Evolutionary conservation across 2,888 invertebrate species (phyloP), one percentile per base, ranked within the genome.

Genomic region (Cerastis rubricosa): DNA sequence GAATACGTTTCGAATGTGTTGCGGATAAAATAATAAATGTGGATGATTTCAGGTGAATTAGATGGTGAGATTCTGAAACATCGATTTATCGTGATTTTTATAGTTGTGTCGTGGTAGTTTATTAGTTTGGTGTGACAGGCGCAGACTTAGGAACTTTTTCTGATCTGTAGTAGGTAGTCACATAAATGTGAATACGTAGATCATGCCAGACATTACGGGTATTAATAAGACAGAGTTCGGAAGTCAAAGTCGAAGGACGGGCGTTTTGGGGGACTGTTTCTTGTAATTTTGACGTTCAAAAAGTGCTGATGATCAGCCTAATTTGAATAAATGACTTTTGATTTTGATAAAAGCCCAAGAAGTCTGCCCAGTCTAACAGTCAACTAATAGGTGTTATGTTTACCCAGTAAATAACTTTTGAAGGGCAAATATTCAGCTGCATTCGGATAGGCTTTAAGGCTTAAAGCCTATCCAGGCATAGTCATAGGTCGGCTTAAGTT

Each of bases 11-110:
- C 25, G 43, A 68, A 82, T 77, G 45, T 76, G 47, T 49, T 67
- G 59, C 29, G 47, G n/a, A 61, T 77, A 54, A 64, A 74, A 85
- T 74, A 74, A 74, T 69, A 71, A 75, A 85, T 71, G 45, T 57
- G 29, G 6, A 49, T 29, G 43, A 7, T 61, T 78, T 73, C 51
- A n/a, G 25, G 49, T 59, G 9, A 29, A 47, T 67, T 43, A 47
- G 65, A 35, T 40, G 54, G 14, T 6, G 14, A 54, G n/a, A 75
- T 67, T 63, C 14, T 8, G 35, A 43, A 35, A 63, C 43, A 47
- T 78, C 40, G 35, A 83, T 54, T 63, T 66, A 19, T 57, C 54
- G 29, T 22, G 19, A 40, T 54, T 25, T 35, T 25, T 83, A n/a
- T 61, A 14, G n/a, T 68, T 49, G 11, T 54, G 25, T 66, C 57